Conservation (phyloP, 2,797 vertebrate genomes). For the Sebastes hubbsi region DNA sequence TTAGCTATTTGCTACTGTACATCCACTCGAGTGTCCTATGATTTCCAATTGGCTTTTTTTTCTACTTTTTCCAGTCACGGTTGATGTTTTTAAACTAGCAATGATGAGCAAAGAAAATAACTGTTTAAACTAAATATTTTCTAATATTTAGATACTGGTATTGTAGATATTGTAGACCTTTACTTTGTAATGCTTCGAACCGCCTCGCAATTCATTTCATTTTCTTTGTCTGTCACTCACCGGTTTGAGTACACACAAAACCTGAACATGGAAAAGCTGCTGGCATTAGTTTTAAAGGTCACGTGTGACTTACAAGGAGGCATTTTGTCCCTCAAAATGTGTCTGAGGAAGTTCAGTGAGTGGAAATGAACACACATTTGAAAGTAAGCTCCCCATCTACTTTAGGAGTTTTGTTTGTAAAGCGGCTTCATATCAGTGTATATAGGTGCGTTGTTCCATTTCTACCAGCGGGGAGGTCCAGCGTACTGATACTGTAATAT, state of each 20-base stretch:
- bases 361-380: constrained; percentile 3
- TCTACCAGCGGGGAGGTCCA: constrained; percentile 5
- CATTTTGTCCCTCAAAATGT: constrained; percentile 20
- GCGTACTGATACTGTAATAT: constrained; percentile 33
- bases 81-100: constrained; percentile 43
- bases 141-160: constrained; percentile 43
- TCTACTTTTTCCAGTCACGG: constrained; percentile 28
- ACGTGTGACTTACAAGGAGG: constrained; percentile 10
- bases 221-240: not conserved
- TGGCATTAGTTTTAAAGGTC: constrained; percentile 9
- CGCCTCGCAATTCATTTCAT: not conserved
- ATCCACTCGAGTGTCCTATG: constrained; percentile 57
- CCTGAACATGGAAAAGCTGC: constrained; percentile 25
- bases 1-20: constrained; percentile 20
- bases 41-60: constrained; percentile 62
- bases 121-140: constrained; percentile 48
- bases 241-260: not conserved
- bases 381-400: not conserved
- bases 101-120: constrained; percentile 10
- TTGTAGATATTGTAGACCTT: constrained; percentile 27
- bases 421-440: constrained; percentile 32
- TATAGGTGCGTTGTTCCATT: constrained; percentile 26
- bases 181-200: constrained; percentile 31
- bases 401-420: constrained; percentile 9
- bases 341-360: not conserved